Percentiles rank a stretch among this genome's conserved stretches.
phyloP scores from a whole-genome alignment of 2,797 vertebrate species.

The Myotis pilosus region DNA sequence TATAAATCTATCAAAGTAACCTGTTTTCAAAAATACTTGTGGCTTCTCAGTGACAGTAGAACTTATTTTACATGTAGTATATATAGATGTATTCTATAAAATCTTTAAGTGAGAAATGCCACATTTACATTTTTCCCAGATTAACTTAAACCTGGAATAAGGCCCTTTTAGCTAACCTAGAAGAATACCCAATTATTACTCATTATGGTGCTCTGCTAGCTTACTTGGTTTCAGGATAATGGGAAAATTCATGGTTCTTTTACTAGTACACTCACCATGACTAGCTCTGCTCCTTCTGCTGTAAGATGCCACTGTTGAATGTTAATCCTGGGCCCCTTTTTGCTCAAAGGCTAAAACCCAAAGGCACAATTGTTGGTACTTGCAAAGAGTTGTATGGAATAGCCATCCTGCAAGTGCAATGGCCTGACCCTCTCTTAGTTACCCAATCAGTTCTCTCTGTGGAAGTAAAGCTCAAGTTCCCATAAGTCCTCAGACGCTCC shows the following conservation, averaged over 20 bases:
- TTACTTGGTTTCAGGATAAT: neutral
- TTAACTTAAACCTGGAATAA: neutral
- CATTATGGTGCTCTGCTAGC: neutral
- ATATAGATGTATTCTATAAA: neutral
- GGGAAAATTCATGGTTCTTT: neutral
- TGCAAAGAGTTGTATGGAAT: neutral
- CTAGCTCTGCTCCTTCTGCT: neutral
- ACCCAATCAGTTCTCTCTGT: neutral
- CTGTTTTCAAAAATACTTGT: conserved; percentile 56
- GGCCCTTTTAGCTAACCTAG: neutral
- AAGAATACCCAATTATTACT: neutral
- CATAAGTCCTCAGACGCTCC: neutral
- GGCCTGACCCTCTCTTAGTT: neutral
- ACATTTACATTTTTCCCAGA: neutral
- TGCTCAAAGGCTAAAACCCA: neutral
- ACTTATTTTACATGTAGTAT: neutral
- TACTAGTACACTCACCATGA: neutral
- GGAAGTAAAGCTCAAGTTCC: neutral
- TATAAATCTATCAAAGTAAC: conserved; percentile 31
- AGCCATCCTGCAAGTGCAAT: neutral
- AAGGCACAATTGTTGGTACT: neutral
- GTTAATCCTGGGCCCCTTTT: neutral
- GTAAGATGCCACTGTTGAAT: neutral
- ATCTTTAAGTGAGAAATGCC: neutral
- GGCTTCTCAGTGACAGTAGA: neutral